These are phyloP conservation scores for Campoplex capitator DNA, from an alignment of 2,888 invertebrate species.

Conservation along the genomic window DNA sequence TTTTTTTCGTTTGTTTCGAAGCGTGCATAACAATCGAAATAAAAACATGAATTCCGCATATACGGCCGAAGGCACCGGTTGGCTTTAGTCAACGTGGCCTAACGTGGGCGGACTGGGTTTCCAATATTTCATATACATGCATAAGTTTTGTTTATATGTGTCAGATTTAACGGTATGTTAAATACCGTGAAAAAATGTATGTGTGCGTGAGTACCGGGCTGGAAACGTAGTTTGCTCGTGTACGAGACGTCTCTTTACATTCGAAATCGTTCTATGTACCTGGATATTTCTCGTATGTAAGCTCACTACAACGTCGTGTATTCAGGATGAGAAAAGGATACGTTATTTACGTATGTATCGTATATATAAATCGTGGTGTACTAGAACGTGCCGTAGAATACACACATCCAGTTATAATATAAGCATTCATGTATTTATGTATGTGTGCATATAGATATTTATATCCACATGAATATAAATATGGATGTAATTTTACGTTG, in stretches of 20 bases:
- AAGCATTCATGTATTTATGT: constrained; percentile 1
- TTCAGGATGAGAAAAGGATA: constrained; percentile 55
- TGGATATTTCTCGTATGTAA: constrained; percentile 17
- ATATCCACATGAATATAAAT: constrained; percentile 7
- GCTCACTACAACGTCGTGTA: constrained; percentile 34
- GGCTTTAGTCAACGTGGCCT: constrained; percentile 52
- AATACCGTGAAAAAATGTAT: constrained; percentile 28
- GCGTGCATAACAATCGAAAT: constrained; percentile 8
- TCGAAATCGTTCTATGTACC: constrained; percentile 36
- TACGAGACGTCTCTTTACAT: constrained; percentile 14
- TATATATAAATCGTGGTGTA: constrained; percentile 26
- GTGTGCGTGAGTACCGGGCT: constrained; percentile 33
- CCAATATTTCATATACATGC: constrained; percentile 34
- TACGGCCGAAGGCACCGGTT: constrained; percentile 18
- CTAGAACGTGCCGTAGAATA: background rate
- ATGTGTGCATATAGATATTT: background rate
- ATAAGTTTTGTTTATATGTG: constrained; percentile 37
- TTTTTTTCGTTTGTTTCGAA: background rate
- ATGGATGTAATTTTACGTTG: constrained; percentile 12
- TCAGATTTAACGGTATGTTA: constrained; percentile 61
- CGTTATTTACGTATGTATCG: constrained; percentile 44
- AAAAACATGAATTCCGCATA: constrained; percentile 37
- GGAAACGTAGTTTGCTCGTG: constrained; percentile 15
- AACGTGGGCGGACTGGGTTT: constrained; percentile 64
- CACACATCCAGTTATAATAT: constrained; percentile 1